Percentiles rank a stretch among this genome's conserved stretches.
Conservation (phyloP, 2,888 invertebrate species). For the Amiota mariae region DNA sequence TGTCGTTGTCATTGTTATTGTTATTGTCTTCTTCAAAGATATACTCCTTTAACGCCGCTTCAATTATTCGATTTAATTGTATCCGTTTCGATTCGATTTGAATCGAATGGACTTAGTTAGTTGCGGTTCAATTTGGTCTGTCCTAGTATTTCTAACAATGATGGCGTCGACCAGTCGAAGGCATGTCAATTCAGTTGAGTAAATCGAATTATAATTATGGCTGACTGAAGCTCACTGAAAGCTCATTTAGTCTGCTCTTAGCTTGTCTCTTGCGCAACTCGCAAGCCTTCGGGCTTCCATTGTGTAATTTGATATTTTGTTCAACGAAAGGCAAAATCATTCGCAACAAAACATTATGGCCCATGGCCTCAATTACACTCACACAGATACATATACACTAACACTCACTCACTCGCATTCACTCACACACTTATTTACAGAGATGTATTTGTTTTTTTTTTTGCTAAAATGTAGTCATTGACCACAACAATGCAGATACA, state of each 20-base stretch:
- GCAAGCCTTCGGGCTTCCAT: constrained; percentile 51
- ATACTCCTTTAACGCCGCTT: constrained; percentile 13
- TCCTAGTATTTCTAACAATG: not conserved
- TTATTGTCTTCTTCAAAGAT: constrained; percentile 5
- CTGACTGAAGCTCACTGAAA: constrained; percentile 70
- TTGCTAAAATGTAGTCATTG: not conserved
- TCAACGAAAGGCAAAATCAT: constrained; percentile 67
- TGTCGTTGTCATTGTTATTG: constrained; percentile 13
- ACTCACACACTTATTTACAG: not conserved
- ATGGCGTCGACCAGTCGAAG: constrained; percentile 31
- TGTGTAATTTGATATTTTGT: constrained; percentile 69
- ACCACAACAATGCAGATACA: constrained; percentile 40
- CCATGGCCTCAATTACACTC: constrained; percentile 67
- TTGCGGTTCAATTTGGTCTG: not conserved
- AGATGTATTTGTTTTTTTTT: constrained; percentile 3
- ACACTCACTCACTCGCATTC: constrained; percentile 43
- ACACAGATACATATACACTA: constrained; percentile 30
- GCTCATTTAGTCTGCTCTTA: constrained; percentile 57
- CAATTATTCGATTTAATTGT: not conserved
- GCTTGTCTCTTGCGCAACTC: constrained; percentile 20
- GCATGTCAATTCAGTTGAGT: constrained; percentile 65
- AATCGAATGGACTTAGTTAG: not conserved
- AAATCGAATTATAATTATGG: constrained; percentile 72
- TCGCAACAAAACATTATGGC: constrained; percentile 67
- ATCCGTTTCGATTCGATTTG: not conserved